Percentiles rank a stretch among this genome's conserved stretches.
phyloP scores from a whole-genome alignment of 2,888 invertebrate genomes.

The Chrysolina oricalcia region DNA sequence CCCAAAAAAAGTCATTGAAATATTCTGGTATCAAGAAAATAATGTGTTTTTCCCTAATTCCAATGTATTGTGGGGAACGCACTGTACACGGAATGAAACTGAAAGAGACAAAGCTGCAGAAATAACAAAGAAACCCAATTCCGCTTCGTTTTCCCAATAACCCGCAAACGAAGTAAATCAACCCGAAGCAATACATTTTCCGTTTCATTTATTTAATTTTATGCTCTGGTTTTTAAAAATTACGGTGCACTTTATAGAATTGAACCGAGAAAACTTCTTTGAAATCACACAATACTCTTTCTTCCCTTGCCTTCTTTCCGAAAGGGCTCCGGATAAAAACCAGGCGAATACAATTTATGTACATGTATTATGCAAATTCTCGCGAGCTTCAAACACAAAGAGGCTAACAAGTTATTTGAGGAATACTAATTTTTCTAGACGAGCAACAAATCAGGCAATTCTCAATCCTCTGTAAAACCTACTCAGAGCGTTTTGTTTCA shows the following conservation, averaged over 20 bases:
- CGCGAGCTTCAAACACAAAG: neutral
- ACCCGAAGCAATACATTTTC: neutral
- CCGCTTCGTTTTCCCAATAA: neutral
- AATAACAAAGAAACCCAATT: neutral
- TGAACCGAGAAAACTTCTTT: neutral
- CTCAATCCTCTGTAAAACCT: too few species aligned
- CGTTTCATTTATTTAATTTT: neutral
- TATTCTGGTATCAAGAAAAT: too few species aligned
- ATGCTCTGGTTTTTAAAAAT: neutral
- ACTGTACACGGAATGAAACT: neutral
- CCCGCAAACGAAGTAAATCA: conserved; percentile 5
- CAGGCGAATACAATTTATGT: neutral
- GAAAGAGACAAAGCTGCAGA: neutral
- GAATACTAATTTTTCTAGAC: neutral
- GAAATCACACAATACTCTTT: neutral
- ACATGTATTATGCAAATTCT: neutral
- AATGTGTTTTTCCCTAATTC: too few species aligned
- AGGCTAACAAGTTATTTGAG: neutral
- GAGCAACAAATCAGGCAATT: neutral
- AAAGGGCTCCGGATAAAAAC: neutral
- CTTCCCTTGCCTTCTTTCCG: neutral
- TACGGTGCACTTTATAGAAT: neutral
- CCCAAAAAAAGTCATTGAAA: too few species aligned
- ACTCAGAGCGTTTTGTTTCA: too few species aligned
- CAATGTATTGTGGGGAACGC: neutral